These are phyloP conservation scores for Oostethus manadensis DNA, from an alignment of 2,113 vertebrate genomes.

Conservation along the genomic window DNA sequence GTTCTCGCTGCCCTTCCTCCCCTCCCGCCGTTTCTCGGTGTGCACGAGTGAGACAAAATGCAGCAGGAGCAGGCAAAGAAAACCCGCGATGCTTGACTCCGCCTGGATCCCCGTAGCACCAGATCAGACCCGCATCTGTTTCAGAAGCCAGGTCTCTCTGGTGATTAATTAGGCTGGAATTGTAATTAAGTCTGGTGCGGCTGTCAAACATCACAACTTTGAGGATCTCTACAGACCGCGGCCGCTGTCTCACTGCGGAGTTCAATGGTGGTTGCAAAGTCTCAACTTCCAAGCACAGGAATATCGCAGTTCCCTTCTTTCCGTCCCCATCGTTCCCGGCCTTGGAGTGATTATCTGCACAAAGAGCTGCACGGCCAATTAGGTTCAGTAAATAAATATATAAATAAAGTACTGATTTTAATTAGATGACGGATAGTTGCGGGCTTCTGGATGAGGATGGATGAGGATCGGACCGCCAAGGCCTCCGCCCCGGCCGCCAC, in stretches of 20 bases:
- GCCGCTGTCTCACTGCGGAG: not conserved
- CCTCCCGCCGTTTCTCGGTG: too few species aligned
- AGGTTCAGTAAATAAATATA: constrained; percentile 26
- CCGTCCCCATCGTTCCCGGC: constrained; percentile 41
- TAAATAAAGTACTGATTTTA: constrained; percentile 21
- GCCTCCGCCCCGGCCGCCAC: too few species aligned
- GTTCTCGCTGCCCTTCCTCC: not conserved
- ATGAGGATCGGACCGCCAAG: too few species aligned
- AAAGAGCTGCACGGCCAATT: constrained; percentile 49
- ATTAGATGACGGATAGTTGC: constrained; percentile 45
- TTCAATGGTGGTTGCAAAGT: not conserved
- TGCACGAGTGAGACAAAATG: too few species aligned
- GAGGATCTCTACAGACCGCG: constrained; percentile 2
- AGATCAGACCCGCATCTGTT: constrained; percentile 2
- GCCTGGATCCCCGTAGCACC: constrained; percentile 5
- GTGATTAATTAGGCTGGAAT: constrained; percentile 24
- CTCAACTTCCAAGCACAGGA: not conserved
- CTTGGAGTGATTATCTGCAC: constrained; percentile 47
- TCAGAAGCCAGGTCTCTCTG: constrained; percentile 10
- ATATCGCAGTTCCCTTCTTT: constrained; percentile 35
- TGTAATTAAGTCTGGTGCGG: constrained; percentile 12
- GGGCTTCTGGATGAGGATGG: too few species aligned
- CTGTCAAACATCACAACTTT: constrained; percentile 7
- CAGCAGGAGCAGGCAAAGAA: too few species aligned
- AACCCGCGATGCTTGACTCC: too few species aligned